A percentile compares a stretch with the other conserved stretches of the same genome.
Conservation (phyloP, 2,888 invertebrate genomes). For the Trichogramma dendrolimi region DNA sequence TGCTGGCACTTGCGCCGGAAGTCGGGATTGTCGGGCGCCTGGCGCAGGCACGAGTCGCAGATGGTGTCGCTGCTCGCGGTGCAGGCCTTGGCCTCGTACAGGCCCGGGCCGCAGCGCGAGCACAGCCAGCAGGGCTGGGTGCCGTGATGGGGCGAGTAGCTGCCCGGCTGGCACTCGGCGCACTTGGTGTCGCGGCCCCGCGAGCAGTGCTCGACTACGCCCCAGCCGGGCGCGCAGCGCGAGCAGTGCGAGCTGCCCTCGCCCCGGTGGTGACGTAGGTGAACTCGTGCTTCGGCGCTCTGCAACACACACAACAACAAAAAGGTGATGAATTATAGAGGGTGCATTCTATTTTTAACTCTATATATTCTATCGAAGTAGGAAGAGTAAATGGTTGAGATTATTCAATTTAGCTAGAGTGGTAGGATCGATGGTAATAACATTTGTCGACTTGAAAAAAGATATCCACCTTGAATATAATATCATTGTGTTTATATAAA, state of each 20-base stretch:
- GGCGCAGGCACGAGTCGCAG: conserved; percentile 51
- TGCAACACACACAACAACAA: not conserved
- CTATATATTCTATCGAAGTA: no score
- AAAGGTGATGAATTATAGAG: not conserved
- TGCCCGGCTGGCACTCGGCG: conserved; percentile 45
- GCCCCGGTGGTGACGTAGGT: conserved; percentile 27
- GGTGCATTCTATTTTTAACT: no score
- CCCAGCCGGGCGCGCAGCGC: conserved; percentile 51
- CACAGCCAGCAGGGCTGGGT: conserved; percentile 52
- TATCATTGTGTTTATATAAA: no score
- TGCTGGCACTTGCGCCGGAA: conserved; percentile 18
- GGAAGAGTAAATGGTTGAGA: no score
- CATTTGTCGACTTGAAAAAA: no score
- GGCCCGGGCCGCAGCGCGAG: conserved; percentile 50
- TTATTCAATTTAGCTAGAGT: no score
- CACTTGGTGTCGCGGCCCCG: conserved; percentile 49
- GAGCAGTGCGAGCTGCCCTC: conserved; percentile 40
- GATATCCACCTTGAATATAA: no score
- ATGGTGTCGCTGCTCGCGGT: conserved; percentile 47
- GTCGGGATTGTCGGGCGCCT: conserved; percentile 30
- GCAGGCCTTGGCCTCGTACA: conserved; percentile 52
- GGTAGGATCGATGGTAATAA: no score
- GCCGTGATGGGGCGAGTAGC: conserved; percentile 51
- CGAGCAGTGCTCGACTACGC: conserved; percentile 44
- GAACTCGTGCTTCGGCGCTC: conserved; percentile 12